phyloP scores from a whole-genome alignment of 2,888 invertebrate genomes.

The Erebia aethiops region DNA sequence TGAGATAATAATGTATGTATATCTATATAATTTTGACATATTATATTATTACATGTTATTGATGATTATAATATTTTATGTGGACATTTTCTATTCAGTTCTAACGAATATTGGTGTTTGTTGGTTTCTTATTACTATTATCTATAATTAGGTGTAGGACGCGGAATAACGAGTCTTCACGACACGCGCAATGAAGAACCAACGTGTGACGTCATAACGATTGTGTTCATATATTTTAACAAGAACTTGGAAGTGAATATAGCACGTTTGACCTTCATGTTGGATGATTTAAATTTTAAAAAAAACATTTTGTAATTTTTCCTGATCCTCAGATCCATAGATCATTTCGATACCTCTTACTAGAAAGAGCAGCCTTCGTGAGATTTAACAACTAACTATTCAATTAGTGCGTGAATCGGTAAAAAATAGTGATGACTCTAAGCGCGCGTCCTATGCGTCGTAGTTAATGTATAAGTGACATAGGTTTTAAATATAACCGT shows the following conservation, averaged over 20 bases:
- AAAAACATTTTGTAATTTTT: no score
- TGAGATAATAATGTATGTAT: conserved; percentile 5
- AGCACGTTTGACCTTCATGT: no score
- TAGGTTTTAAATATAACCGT: conserved; percentile 24
- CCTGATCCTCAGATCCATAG: no score
- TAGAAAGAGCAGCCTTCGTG: no score
- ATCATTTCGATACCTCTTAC: no score
- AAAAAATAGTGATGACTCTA: not conserved
- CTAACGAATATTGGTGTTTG: conserved; percentile 14
- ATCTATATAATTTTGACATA: conserved; percentile 5
- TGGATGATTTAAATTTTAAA: no score
- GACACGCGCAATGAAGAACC: not conserved
- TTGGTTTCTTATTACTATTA: conserved; percentile 3
- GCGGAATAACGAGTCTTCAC: conserved; percentile 1
- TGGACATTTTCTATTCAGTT: conserved; percentile 4
- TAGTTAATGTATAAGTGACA: conserved; percentile 28
- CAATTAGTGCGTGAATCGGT: not conserved
- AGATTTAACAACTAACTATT: not conserved
- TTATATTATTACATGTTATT: no score
- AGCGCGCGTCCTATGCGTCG: conserved; percentile 11
- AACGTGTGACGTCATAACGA: no score
- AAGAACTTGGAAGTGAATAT: no score
- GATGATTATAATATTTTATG: not conserved
- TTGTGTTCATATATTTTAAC: no score
- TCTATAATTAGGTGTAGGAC: not conserved